Evolutionary conservation across 2,888 invertebrate species (phyloP), one percentile per base, ranked within the genome.

Genomic region (Brenthis hecate): DNA sequence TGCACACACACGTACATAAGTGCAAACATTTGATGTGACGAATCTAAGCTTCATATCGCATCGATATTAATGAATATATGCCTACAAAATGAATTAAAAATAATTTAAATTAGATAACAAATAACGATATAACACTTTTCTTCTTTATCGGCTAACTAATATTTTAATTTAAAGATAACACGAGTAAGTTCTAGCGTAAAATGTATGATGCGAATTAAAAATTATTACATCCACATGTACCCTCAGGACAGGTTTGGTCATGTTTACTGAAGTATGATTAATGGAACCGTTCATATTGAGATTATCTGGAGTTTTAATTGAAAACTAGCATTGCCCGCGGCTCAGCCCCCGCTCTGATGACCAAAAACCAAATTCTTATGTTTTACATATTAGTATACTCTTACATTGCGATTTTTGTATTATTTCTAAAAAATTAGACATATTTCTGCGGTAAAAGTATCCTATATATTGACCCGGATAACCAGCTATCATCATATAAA

Each of bases 221-320:
- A 43, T 43, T 43, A 43, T 43, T 56, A 68, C 62, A 65, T 63
- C 53, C n/a, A 48, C 62, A 47, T 67, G 56, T 48, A 55, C 64
- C 75, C 74, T 73, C 72, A 74, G 76, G 77, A 80, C 83, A 78
- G 80, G 81, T 81, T 79, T 82, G 81, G 84, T 81, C 81, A 81
- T 79, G 80, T 80, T 82, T 81, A 79, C 78, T 73, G 78, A 81
- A 80, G 77, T 79, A 83, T 84, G 82, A 85, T 85, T 84, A 84
- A 85, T 84, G 77, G 77, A 73, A 77, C 71, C 72, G 84, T 85
- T 84, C 74, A 73, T 80, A 83, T 80, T 80, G 72, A 60, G 79
- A 83, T 79, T 80, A 58, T 58, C 58, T 48, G 23, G 14, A 28
- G 28, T 11, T 77, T 84, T 85, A 85, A 86, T 85, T 85, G 82